Percentiles rank a stretch among this genome's conserved stretches.
Conservation (phyloP, 2,888 invertebrate species). For the Trissolcus brochymenae region DNA sequence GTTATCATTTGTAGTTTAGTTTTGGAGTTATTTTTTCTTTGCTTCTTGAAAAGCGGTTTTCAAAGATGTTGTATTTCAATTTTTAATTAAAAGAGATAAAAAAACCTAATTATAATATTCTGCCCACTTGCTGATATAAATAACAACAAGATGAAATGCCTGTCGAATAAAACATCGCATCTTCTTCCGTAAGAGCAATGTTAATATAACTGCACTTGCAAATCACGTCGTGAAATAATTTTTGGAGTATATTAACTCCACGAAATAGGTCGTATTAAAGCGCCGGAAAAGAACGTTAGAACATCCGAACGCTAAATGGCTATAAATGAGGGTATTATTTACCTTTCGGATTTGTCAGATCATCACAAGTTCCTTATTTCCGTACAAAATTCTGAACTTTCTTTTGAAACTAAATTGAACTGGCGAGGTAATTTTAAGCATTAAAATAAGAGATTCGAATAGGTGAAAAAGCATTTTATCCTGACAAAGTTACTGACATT, state of each 20-base stretch:
- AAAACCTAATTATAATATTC: too few relatives aligned
- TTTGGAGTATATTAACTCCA: conserved; percentile 44
- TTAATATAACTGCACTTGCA: conserved; percentile 55
- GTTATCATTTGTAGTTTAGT: neutral
- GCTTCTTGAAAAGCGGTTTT: too few relatives aligned
- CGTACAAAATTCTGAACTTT: too few relatives aligned
- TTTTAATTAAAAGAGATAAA: too few relatives aligned
- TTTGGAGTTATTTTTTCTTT: neutral
- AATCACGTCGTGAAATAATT: conserved; percentile 54
- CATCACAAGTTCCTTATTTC: neutral
- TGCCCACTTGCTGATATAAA: neutral
- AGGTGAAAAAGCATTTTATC: too few relatives aligned
- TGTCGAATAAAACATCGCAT: conserved; percentile 36
- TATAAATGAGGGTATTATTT: conserved; percentile 26
- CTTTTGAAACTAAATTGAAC: too few relatives aligned
- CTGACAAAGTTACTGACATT: too few relatives aligned
- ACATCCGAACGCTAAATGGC: conserved; percentile 34
- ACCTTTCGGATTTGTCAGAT: conserved; percentile 4
- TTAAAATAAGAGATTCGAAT: too few relatives aligned
- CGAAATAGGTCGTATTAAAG: conserved; percentile 53
- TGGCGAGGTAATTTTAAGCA: too few relatives aligned
- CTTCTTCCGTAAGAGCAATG: conserved; percentile 38
- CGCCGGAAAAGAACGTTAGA: conserved; percentile 54
- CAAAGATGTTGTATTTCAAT: too few relatives aligned
- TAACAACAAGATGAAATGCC: conserved; percentile 12